A percentile compares a stretch with the other conserved stretches of the same genome.
Evolutionary conservation across 1,140 invertebrate species (phyloP).

Genomic region (Zaprionus lachaisei): DNA sequence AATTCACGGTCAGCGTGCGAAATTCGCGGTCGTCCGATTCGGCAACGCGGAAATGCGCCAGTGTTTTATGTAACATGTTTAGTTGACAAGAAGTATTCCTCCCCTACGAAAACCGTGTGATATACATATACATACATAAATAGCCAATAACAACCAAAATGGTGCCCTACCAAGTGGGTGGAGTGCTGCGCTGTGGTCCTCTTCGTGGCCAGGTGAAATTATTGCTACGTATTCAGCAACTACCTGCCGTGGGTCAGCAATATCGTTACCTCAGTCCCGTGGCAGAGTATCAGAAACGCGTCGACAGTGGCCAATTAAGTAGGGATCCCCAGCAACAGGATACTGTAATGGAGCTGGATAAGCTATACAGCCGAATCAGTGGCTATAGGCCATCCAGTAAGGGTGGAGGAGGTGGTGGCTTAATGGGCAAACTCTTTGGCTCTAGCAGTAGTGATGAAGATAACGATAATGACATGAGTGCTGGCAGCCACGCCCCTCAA

Average conservation of each 20-base stretch:
- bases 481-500: constrained; percentile 86
- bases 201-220: constrained; percentile 27
- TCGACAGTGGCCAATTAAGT: constrained; percentile 87
- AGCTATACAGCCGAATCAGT: constrained; percentile 88
- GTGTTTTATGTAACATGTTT: constrained; percentile 68
- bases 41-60: constrained; percentile 44
- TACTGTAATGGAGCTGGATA: constrained; percentile 89
- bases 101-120: constrained; percentile 20
- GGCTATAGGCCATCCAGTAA: constrained; percentile 86
- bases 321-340: constrained; percentile 90
- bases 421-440: constrained; percentile 84
- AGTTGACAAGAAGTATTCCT: constrained; percentile 51
- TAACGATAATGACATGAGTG: constrained; percentile 47
- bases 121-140: constrained; percentile 21
- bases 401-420: constrained; percentile 70
- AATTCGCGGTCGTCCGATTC: constrained; percentile 60
- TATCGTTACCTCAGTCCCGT: constrained; percentile 84
- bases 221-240: constrained; percentile 30
- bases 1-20: constrained; percentile 55
- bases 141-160: constrained; percentile 37
- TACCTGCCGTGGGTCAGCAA: constrained; percentile 16
- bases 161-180: constrained; percentile 41
- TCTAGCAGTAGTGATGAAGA: constrained; percentile 50
- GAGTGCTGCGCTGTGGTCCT: constrained; percentile 31
- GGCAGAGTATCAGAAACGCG: constrained; percentile 86